Conservation (phyloP, 2,113 vertebrate species). For the Oryzias melastigma region DNA sequence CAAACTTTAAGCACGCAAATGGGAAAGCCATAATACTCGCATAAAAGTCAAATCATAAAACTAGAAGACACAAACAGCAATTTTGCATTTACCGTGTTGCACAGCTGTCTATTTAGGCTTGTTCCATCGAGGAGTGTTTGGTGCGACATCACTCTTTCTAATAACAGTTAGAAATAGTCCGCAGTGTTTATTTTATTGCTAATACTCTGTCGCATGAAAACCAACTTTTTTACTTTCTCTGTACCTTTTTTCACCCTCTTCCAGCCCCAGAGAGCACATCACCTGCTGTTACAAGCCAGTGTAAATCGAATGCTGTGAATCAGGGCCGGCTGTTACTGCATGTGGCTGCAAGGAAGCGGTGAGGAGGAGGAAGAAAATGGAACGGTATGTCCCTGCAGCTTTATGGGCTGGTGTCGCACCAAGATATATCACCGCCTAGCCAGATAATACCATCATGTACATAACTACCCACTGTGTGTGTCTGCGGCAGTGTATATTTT, state of each 20-base stretch:
- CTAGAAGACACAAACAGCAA: slow-evolving; percentile 21
- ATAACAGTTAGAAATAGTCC: slow-evolving; percentile 27
- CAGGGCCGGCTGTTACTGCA: slow-evolving; percentile 60
- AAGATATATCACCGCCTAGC: slow-evolving; percentile 62
- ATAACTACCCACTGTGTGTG: slow-evolving; percentile 47
- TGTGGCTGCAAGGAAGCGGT: slow-evolving; percentile 51
- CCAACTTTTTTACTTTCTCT: slow-evolving; percentile 23
- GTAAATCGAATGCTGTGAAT: slow-evolving; percentile 76
- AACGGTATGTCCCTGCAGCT: slow-evolving; percentile 64
- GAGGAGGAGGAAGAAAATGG: slow-evolving; percentile 45
- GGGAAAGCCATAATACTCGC: slow-evolving; percentile 17
- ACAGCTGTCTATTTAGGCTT: slow-evolving; percentile 47
- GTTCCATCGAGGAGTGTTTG: slow-evolving; percentile 27
- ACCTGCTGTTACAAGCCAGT: slow-evolving; percentile 62
- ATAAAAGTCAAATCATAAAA: not conserved
- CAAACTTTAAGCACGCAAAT: slow-evolving; percentile 32
- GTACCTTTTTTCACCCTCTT: slow-evolving; percentile 19
- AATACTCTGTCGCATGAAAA: slow-evolving; percentile 45
- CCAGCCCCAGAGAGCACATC: slow-evolving; percentile 57
- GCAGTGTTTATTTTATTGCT: slow-evolving; percentile 27
- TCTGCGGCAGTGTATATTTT: slow-evolving; percentile 42
- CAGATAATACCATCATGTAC: slow-evolving; percentile 69
- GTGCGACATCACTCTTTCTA: slow-evolving; percentile 45
- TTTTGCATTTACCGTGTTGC: slow-evolving; percentile 36
- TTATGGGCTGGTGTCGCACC: slow-evolving; percentile 60